Evolutionary conservation across 2,888 invertebrate species (phyloP).

Genomic region (Macropis europaea): DNA sequence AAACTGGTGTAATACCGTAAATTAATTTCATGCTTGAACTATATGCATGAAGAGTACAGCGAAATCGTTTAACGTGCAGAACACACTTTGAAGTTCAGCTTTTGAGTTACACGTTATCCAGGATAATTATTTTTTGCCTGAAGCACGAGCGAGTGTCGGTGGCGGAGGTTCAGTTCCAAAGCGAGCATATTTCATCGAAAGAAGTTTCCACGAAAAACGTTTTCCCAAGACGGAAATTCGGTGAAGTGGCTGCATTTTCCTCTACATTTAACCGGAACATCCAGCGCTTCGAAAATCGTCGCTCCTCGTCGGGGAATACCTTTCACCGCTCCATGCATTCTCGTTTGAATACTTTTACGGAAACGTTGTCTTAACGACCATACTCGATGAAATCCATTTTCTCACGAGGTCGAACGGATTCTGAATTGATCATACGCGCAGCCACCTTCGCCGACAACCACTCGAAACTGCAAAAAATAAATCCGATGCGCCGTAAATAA

Average conservation of each 20-base stretch:
- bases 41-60: too few relatives aligned
- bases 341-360: neutral
- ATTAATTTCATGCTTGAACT: too few relatives aligned
- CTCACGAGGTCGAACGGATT: slow-evolving; percentile 11
- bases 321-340: neutral
- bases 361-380: neutral
- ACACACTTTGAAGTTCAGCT: too few relatives aligned
- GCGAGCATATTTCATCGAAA: too few relatives aligned
- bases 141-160: too few relatives aligned
- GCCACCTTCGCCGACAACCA: slow-evolving; percentile 22
- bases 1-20: too few relatives aligned
- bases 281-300: neutral
- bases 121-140: too few relatives aligned
- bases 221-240: neutral
- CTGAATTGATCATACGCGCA: slow-evolving; percentile 6
- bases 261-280: neutral
- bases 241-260: neutral
- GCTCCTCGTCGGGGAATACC: neutral
- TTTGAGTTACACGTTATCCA: too few relatives aligned
- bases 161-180: too few relatives aligned
- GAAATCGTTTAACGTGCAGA: too few relatives aligned
- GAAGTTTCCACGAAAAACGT: neutral
- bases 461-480: slow-evolving; percentile 40
- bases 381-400: slow-evolving; percentile 17
- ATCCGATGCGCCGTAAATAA: slow-evolving; percentile 35